Percentiles rank a stretch among this genome's conserved stretches.
phyloP scores from a whole-genome alignment of 2,113 vertebrate genomes.

The Heloderma charlesbogerti region DNA sequence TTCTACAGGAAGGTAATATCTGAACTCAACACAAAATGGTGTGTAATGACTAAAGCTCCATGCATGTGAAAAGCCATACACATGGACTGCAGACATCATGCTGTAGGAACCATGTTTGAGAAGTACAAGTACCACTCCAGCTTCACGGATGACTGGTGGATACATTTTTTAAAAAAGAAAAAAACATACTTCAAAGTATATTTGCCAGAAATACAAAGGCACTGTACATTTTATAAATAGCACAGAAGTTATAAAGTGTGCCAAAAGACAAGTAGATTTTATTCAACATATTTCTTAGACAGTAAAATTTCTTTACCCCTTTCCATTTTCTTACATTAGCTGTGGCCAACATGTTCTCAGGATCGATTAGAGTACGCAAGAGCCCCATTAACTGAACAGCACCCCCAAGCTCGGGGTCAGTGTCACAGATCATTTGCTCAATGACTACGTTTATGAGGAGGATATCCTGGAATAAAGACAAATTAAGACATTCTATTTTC shows the following conservation, averaged over 20 bases:
- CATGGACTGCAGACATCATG: background rate
- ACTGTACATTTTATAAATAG: background rate
- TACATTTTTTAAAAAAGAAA: background rate
- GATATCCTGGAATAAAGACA: slow-evolving; percentile 84
- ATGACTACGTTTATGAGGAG: slow-evolving; percentile 99
- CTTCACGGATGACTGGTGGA: background rate
- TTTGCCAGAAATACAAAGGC: background rate
- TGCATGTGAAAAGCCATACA: background rate
- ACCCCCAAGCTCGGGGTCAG: slow-evolving; percentile 95
- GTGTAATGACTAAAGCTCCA: background rate
- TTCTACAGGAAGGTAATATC: background rate
- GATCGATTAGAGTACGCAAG: slow-evolving; percentile 95
- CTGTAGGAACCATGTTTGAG: background rate
- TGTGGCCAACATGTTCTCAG: slow-evolving; percentile 98
- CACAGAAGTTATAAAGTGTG: background rate
- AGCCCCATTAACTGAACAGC: slow-evolving; percentile 98
- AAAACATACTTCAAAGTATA: background rate
- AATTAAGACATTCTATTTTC: background rate
- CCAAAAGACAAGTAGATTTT: background rate
- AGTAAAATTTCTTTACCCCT: slow-evolving; percentile 61
- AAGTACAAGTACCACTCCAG: background rate
- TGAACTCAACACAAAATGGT: background rate
- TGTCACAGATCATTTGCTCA: slow-evolving; percentile 99
- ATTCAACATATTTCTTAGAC: slow-evolving; percentile 32
- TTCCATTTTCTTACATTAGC: slow-evolving; percentile 87